These are phyloP conservation scores for Rhinolophus sinicus DNA, from an alignment of 2,113 vertebrate species.

Conservation along the genomic window DNA sequence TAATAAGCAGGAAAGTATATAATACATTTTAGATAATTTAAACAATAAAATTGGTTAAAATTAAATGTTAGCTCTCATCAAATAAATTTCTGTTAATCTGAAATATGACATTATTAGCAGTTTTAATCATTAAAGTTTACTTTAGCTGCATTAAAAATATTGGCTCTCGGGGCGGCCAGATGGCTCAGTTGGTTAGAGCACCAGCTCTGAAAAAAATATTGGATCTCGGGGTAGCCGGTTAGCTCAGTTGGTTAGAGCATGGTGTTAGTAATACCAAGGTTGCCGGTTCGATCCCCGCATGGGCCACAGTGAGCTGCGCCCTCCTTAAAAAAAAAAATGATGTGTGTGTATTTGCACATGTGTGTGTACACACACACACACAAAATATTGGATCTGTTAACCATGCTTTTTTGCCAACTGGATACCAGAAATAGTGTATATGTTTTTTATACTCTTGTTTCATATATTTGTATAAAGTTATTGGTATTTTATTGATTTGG, in stretches of 20 bases:
- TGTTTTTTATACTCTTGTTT: conserved; percentile 26
- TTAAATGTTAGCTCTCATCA: background rate
- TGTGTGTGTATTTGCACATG: too few species aligned
- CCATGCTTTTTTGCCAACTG: background rate
- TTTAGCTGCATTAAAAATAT: conserved; percentile 31
- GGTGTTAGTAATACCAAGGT: too few species aligned
- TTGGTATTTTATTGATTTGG: conserved; percentile 5
- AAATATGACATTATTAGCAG: background rate
- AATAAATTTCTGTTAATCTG: background rate
- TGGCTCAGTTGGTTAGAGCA: too few species aligned
- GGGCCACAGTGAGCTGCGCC: too few species aligned
- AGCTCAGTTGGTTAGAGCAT: too few species aligned
- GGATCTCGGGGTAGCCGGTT: too few species aligned
- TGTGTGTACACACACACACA: too few species aligned
- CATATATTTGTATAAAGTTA: background rate
- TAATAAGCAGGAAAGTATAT: background rate
- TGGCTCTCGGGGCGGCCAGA: background rate
- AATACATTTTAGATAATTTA: background rate
- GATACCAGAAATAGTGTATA: background rate
- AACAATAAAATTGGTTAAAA: conserved; percentile 8
- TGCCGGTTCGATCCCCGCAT: too few species aligned
- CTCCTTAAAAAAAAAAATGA: too few species aligned
- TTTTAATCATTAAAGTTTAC: background rate
- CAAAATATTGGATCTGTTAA: background rate
- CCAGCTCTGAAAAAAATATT: too few species aligned